These are phyloP conservation scores for Idaea biselata DNA, from an alignment of 2,888 invertebrate species.

Conservation along the genomic window DNA sequence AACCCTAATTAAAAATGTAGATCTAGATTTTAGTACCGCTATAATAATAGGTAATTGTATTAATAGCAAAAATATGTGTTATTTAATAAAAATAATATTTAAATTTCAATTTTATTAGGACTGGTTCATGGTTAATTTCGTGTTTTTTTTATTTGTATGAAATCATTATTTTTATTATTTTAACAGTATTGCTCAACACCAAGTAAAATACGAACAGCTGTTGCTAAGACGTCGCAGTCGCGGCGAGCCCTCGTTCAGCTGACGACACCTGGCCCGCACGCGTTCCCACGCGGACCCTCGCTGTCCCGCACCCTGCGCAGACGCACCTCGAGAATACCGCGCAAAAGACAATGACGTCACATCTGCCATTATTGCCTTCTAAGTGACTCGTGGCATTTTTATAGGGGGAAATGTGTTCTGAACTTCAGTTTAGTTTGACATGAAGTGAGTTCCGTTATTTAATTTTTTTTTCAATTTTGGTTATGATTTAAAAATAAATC, in stretches of 20 bases:
- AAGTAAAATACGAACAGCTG: conserved; percentile 52
- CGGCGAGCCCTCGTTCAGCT: conserved; percentile 35
- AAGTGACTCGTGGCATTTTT: conserved; percentile 59
- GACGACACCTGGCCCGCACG: conserved; percentile 68
- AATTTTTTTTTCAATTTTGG: neutral
- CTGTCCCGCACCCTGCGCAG: conserved; percentile 30
- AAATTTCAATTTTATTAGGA: too few species aligned
- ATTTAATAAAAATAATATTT: too few species aligned
- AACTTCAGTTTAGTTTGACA: neutral
- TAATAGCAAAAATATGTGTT: too few species aligned
- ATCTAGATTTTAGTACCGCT: too few species aligned
- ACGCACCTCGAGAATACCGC: conserved; percentile 41
- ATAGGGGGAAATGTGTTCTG: neutral
- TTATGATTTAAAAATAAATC: neutral
- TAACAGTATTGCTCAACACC: neutral
- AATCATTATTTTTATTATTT: neutral
- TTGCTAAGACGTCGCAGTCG: conserved; percentile 25
- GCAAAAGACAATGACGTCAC: conserved; percentile 50
- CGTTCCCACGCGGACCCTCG: conserved; percentile 73
- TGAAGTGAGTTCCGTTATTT: neutral
- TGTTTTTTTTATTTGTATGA: too few species aligned
- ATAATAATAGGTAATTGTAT: too few species aligned
- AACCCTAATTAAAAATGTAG: too few species aligned
- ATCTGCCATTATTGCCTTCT: conserved; percentile 33
- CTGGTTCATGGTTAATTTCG: too few species aligned